These are phyloP conservation scores for Brachyalestes nurse DNA, from an alignment of 2,797 vertebrate species.

Conservation along the genomic window DNA sequence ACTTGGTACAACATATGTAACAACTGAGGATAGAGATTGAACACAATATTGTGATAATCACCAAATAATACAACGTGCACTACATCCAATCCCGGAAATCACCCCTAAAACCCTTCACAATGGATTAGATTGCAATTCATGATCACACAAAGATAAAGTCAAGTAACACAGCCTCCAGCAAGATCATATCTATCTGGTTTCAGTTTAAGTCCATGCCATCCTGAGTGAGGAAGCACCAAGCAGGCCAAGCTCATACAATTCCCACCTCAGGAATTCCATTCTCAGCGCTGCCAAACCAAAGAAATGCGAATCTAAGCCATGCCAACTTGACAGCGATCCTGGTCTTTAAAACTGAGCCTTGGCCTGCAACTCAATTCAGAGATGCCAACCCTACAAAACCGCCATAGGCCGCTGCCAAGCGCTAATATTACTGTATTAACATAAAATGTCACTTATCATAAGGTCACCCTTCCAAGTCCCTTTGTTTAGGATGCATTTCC, in stretches of 20 bases:
- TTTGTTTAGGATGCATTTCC: neutral
- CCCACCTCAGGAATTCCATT: slow-evolving; percentile 13
- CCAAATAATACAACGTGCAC: too few species aligned
- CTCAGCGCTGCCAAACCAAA: neutral
- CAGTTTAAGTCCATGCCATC: slow-evolving; percentile 18
- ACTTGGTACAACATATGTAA: too few species aligned
- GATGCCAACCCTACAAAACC: slow-evolving; percentile 1
- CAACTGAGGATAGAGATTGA: too few species aligned
- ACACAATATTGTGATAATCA: too few species aligned
- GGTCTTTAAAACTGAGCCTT: slow-evolving; percentile 15
- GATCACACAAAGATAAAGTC: neutral
- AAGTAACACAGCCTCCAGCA: neutral
- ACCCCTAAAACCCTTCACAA: neutral
- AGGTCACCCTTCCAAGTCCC: neutral
- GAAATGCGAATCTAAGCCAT: neutral
- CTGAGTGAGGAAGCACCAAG: slow-evolving; percentile 12
- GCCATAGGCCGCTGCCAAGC: neutral
- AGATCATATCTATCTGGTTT: neutral
- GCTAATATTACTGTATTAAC: slow-evolving; percentile 23
- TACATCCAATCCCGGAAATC: too few species aligned
- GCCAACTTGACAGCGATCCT: slow-evolving; percentile 7
- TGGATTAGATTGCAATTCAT: neutral
- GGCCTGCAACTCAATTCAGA: slow-evolving; percentile 7
- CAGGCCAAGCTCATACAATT: slow-evolving; percentile 9
- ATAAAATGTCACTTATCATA: slow-evolving; percentile 11